Percentiles rank a stretch among this genome's conserved stretches.
These are phyloP conservation scores for Phymorhynchus buccinoides DNA, from an alignment of 1,140 invertebrate species.

Conservation along the genomic window DNA sequence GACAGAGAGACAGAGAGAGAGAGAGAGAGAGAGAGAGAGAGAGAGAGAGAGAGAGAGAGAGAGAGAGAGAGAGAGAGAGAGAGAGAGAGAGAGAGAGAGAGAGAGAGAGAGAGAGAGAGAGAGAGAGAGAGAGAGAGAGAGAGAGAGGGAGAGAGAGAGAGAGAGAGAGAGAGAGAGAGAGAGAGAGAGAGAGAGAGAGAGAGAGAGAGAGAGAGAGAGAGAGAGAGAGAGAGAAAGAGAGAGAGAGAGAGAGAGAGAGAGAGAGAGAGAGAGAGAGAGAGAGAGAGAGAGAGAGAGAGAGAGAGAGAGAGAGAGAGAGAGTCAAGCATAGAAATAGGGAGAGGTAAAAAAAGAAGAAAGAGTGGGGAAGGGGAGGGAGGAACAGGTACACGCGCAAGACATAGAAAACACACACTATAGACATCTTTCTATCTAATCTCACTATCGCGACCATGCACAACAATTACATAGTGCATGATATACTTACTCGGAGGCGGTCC, in stretches of 20 bases:
- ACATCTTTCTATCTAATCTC: neutral
- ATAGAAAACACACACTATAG: neutral
- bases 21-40: neutral
- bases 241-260: neutral
- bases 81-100: too few relatives aligned
- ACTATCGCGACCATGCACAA: too few relatives aligned
- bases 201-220: neutral
- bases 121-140: too few relatives aligned
- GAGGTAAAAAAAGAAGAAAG: neutral
- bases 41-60: too few relatives aligned
- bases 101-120: too few relatives aligned
- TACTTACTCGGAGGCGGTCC: conserved; percentile 71
- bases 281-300: neutral
- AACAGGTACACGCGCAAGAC: neutral
- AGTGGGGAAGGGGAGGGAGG: neutral
- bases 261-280: neutral
- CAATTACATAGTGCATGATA: too few relatives aligned
- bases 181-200: too few relatives aligned
- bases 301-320: conserved; percentile 10
- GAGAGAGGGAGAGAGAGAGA: too few relatives aligned
- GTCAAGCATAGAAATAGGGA: neutral
- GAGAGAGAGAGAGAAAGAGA: neutral
- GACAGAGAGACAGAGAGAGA: conserved; percentile 14
- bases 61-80: too few relatives aligned
- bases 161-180: too few relatives aligned